These are phyloP conservation scores for Rotaria sp. DNA, from an alignment of 2,888 invertebrate genomes.

Conservation along the genomic window DNA sequence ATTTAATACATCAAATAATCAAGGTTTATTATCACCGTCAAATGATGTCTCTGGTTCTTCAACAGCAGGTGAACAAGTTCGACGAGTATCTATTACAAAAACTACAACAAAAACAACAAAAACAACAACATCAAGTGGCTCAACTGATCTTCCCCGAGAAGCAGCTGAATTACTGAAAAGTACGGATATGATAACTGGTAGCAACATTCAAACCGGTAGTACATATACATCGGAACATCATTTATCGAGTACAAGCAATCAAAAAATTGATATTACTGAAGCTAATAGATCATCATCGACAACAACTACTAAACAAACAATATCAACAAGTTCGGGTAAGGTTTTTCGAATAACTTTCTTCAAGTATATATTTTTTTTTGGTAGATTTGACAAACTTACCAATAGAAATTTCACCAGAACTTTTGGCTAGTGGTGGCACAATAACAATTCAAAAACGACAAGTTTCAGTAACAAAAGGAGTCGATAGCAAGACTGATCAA, in stretches of 20 bases:
- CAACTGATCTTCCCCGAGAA: not conserved
- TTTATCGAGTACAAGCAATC: not conserved
- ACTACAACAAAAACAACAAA: conserved; percentile 19
- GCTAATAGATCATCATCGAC: not conserved
- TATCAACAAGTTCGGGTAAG: not conserved
- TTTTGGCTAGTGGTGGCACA: not conserved
- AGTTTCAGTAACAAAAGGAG: not conserved
- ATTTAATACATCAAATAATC: not conserved
- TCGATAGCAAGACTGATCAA: not conserved
- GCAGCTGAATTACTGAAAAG: not conserved
- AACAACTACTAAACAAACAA: not conserved
- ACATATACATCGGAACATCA: not conserved
- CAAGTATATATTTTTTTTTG: not conserved
- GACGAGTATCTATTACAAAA: not conserved
- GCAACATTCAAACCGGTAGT: not conserved
- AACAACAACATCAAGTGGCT: not conserved
- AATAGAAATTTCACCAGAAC: not conserved
- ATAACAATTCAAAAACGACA: not conserved
- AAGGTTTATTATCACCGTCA: not conserved
- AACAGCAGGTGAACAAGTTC: not conserved
- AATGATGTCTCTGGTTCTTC: not conserved
- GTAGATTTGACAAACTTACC: not conserved
- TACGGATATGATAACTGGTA: not conserved
- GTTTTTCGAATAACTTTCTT: not conserved
- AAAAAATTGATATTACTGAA: not conserved